These are phyloP conservation scores for Andrena fulva DNA, from an alignment of 2,888 invertebrate species.

Conservation along the genomic window DNA sequence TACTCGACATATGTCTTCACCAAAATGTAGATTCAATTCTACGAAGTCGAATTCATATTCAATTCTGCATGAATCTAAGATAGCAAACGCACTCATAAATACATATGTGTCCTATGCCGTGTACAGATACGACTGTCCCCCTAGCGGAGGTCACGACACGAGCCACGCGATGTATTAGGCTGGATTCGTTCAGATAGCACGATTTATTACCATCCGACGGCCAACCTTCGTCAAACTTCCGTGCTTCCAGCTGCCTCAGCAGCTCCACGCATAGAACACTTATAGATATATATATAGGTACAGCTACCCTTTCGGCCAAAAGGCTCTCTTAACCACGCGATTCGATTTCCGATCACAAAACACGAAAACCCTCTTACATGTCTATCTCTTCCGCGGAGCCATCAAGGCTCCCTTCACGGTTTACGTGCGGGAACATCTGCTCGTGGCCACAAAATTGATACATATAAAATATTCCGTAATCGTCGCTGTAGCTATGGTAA, in stretches of 20 bases:
- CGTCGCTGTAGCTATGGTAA: not conserved
- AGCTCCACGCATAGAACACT: conserved; percentile 29
- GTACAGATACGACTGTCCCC: conserved; percentile 43
- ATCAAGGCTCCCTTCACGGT: too few species aligned
- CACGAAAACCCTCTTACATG: conserved; percentile 27
- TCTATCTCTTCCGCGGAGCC: not conserved
- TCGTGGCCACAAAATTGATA: not conserved
- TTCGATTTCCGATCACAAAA: conserved; percentile 31
- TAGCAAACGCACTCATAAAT: conserved; percentile 53
- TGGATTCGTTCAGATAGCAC: conserved; percentile 73
- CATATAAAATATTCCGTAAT: not conserved
- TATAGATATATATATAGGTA: not conserved
- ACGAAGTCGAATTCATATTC: conserved; percentile 29
- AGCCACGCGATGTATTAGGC: conserved; percentile 63
- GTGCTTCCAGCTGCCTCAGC: conserved; percentile 25
- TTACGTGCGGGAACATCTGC: too few species aligned
- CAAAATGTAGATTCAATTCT: not conserved
- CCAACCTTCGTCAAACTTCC: conserved; percentile 68
- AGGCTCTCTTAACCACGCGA: conserved; percentile 16
- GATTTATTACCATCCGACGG: conserved; percentile 73
- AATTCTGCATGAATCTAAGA: conserved; percentile 27
- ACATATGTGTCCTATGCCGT: conserved; percentile 23
- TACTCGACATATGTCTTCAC: not conserved
- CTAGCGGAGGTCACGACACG: conserved; percentile 55
- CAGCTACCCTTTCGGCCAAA: conserved; percentile 32